Percentiles rank a stretch among this genome's conserved stretches.
Conservation (phyloP, 2,888 invertebrate genomes). For the Lepidochrysops patricia region DNA sequence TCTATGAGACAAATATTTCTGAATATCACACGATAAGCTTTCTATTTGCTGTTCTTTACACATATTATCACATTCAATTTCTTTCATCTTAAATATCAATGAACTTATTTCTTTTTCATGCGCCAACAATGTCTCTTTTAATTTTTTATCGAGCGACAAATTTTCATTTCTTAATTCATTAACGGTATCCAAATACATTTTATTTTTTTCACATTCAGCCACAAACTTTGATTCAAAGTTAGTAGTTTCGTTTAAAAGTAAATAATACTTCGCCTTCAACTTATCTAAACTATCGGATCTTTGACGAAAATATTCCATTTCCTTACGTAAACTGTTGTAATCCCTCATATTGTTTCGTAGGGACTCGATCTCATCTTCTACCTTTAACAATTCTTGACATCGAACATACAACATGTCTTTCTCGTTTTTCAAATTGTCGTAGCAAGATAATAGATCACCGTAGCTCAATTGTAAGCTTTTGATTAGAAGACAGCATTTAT, state of each 20-base stretch:
- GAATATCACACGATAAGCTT: slow-evolving; percentile 67
- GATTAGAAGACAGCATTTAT: slow-evolving; percentile 49
- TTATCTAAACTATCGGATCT: slow-evolving; percentile 52
- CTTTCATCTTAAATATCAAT: slow-evolving; percentile 64
- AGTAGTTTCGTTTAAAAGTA: slow-evolving; percentile 54
- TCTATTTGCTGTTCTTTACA: slow-evolving; percentile 75
- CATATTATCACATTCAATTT: slow-evolving; percentile 69
- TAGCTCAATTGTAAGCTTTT: slow-evolving; percentile 55
- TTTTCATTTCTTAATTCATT: slow-evolving; percentile 50
- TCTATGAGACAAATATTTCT: slow-evolving; percentile 34
- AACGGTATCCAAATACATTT: slow-evolving; percentile 43
- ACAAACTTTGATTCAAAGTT: slow-evolving; percentile 52
- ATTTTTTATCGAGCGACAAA: slow-evolving; percentile 44
- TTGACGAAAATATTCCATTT: slow-evolving; percentile 57
- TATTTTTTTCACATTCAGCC: slow-evolving; percentile 57
- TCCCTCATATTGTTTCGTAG: slow-evolving; percentile 46
- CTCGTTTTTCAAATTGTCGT: slow-evolving; percentile 55
- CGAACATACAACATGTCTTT: slow-evolving; percentile 40
- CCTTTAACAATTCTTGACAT: slow-evolving; percentile 45
- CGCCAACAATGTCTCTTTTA: slow-evolving; percentile 41
- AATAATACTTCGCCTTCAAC: slow-evolving; percentile 53
- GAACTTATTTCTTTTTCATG: slow-evolving; percentile 66
- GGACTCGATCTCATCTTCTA: slow-evolving; percentile 47
- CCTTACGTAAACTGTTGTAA: slow-evolving; percentile 54
- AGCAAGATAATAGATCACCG: slow-evolving; percentile 50